Evolutionary conservation across 2,797 vertebrate species (phyloP), one percentile per base, ranked within the genome.

Genomic region (Clarias laeviceps): DNA sequence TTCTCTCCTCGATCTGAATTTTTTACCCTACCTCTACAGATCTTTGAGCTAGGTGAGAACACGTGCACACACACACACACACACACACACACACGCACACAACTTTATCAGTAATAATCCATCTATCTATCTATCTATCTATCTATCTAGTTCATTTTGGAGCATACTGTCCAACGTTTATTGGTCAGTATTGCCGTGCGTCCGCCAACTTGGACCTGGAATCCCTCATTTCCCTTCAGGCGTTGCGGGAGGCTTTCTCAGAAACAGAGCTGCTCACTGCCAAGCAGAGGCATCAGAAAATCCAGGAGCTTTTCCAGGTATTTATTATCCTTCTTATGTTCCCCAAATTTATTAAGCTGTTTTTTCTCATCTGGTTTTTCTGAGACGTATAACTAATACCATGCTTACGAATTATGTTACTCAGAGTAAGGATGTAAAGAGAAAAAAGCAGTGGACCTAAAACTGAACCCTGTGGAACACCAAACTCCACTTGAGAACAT

Each of bases 251-350:
- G 87, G 97, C 97, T 7, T 97, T 98, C 91, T 97, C 97, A 0
- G 96, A 98, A 7, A 83, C 93, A 0, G 97, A 98, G 91, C 94
- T 98, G 4, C 91, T 95, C 0, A 89, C 93, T 0, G 97, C 97
- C 0, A 97, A 97, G 89, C 96, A 96, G 94, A 96, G 96, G 90
- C 97, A 98, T 85, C 97, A 97, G 88, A 96, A 96, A 89, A 91
- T 97, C 64, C 97, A 97, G 89, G 96, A 98, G 14, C 95, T 96
- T 88, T 93, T 97, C 29, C 97, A 98, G 96, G 97, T 97, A 73
- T 80, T 56, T 62, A 82, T 77, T 59, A 37, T 7, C 54, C 45
- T 45, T 45, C 9, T 11, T 9, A 45, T 45, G 45, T 11, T 45
- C 9, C 45, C 11, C 45, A 45, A 45, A 9, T 45, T 45, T 45